Conservation (phyloP, 2,797 vertebrate species). For the Nyctalus aviator region DNA sequence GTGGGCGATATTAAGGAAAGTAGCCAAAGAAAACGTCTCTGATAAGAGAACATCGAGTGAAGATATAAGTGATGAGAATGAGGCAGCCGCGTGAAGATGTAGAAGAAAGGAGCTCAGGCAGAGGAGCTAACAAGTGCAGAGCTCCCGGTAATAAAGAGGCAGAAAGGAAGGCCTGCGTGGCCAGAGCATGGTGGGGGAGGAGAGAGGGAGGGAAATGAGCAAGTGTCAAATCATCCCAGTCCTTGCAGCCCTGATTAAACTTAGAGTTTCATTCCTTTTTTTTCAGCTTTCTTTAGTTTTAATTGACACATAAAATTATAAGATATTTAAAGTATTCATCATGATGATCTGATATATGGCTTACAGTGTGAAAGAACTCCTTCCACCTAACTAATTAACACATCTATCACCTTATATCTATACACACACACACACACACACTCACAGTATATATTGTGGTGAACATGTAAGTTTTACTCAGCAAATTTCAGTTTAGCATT, state of each 20-base stretch:
- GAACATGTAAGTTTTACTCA: not conserved
- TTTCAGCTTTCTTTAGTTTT: not conserved
- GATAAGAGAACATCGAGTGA: not conserved
- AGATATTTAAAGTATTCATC: too few species aligned
- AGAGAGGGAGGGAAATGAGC: not conserved
- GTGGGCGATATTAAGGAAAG: not conserved
- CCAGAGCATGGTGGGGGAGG: accelerated
- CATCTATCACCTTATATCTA: not conserved
- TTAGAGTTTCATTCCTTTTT: not conserved
- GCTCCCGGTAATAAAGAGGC: not conserved
- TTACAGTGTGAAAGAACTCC: not conserved
- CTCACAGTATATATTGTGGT: not conserved
- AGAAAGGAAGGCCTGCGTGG: too few species aligned
- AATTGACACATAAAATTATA: not conserved
- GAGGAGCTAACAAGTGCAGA: not conserved
- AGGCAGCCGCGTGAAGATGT: not conserved
- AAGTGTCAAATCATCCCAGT: too few species aligned
- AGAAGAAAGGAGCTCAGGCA: not conserved
- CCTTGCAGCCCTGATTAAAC: not conserved
- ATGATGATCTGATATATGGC: not conserved
- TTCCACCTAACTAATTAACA: not conserved
- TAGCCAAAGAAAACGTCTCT: not conserved
- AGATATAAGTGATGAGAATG: not conserved
- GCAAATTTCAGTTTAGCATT: not conserved
- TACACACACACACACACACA: too few species aligned